Conservation (phyloP, 2,888 invertebrate genomes). For the Gymnoscelis rufifasciata region DNA sequence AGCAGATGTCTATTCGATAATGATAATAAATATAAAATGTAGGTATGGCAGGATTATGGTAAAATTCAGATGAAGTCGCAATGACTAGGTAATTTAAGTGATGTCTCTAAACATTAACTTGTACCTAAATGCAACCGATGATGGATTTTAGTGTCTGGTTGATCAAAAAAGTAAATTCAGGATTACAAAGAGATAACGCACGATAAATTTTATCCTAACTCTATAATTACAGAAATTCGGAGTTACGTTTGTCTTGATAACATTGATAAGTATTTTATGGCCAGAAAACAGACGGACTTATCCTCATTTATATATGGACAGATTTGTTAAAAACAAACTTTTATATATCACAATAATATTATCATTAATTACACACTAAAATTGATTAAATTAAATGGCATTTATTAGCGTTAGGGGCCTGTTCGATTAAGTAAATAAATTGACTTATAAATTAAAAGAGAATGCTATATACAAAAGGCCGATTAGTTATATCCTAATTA, state of each 20-base stretch:
- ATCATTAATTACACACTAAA: conserved; percentile 39
- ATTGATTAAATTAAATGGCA: conserved; percentile 33
- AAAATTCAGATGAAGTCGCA: conserved; percentile 18
- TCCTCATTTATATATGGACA: conserved; percentile 50
- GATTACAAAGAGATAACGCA: conserved; percentile 21
- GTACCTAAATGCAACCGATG: no score
- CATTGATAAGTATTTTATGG: conserved; percentile 23
- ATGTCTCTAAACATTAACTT: not conserved
- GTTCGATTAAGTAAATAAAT: conserved; percentile 27
- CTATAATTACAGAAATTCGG: conserved; percentile 17
- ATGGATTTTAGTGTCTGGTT: not conserved
- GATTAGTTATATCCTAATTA: conserved; percentile 45
- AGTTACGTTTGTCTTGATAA: conserved; percentile 21
- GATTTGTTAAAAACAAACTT: conserved; percentile 57
- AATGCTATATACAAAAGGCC: conserved; percentile 71
- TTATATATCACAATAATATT: conserved; percentile 53
- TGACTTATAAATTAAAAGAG: conserved; percentile 45
- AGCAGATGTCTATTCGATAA: no score
- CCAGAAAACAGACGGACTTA: conserved; percentile 34
- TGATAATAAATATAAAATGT: not conserved
- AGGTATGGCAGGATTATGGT: conserved; percentile 27
- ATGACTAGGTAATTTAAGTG: conserved; percentile 13
- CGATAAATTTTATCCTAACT: conserved; percentile 18
- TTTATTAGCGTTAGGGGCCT: conserved; percentile 24
- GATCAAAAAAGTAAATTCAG: not conserved